Conservation (phyloP, 2,113 vertebrate species). For the Apus apus region DNA sequence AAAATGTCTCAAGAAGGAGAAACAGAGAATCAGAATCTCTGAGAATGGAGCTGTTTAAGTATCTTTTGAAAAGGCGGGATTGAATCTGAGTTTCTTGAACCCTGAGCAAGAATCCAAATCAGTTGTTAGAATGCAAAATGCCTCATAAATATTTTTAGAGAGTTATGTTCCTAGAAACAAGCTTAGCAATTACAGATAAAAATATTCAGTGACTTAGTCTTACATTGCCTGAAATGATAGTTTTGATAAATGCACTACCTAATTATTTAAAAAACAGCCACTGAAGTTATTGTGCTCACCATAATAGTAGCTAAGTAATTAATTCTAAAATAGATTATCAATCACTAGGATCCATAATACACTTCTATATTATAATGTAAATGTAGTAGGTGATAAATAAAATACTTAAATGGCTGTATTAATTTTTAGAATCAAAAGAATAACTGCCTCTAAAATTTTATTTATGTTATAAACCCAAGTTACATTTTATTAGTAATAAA, state of each 20-base stretch:
- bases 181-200: neutral
- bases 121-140: neutral
- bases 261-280: conserved; percentile 2
- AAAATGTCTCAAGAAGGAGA: neutral
- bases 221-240: neutral
- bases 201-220: neutral
- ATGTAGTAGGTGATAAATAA: neutral
- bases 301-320: neutral
- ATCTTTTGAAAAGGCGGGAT: neutral
- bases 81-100: neutral
- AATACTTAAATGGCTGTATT: neutral
- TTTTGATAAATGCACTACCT: neutral
- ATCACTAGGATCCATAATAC: neutral
- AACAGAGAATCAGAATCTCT: neutral
- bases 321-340: neutral
- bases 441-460: neutral
- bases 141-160: neutral
- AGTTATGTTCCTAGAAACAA: neutral
- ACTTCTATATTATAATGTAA: neutral
- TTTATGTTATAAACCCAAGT: conserved; percentile 23
- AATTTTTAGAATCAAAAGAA: conserved; percentile 18
- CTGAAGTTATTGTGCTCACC: neutral
- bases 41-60: neutral
- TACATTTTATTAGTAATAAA: conserved; percentile 14
- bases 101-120: neutral